Evolutionary conservation across 2,797 vertebrate species (phyloP), one percentile per base, ranked within the genome.

Genomic region (Antrozous pallidus): DNA sequence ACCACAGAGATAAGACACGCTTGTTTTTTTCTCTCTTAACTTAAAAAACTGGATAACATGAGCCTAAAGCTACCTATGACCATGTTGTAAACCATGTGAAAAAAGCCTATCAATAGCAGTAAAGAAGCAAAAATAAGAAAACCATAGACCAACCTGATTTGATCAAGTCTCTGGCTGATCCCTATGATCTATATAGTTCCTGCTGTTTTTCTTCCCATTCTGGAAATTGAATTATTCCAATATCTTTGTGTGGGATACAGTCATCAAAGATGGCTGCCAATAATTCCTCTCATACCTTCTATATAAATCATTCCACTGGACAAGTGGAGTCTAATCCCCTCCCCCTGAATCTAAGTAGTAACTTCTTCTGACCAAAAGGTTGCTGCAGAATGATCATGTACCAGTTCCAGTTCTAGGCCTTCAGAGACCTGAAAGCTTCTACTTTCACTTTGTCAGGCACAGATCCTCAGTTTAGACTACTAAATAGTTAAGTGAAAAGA

Each of bases 321-420:
- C n/a, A 36, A 40, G 26, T 49, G 86, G 45, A 51, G 58, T 77
- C 26, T 77, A 51, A 63, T 65, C 24, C 8, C n/a, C 54, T 31
- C 5, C n/a, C 24, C 71, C 28, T 10, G 56, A 51, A 51, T 65
- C 71, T 38, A 51, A 24, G 18, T 42, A 10, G 13, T 77, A 85
- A 95, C 28, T 85, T 56, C 36, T 56, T 92, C 92, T 89, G 31
- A 82, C 45, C 24, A 67, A 74, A 91, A 51, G 33, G 86, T 51
- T 71, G 22, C 20, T 58, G 45, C 24, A 67, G 28, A 77, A 71
- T 33, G 33, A 81, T 36, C 88, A 9, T 45, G 18, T 4, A n/a
- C 31, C 40, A 86, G 33, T 51, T 70, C 45, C 17, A 91, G 18
- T 70, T 5, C 8, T 58, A 33, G 8, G 28, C 45, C 36, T 88